Evolutionary conservation across 2,113 vertebrate species (phyloP), one percentile per base, ranked within the genome.

Genomic region (Rhinoptilus africanus): DNA sequence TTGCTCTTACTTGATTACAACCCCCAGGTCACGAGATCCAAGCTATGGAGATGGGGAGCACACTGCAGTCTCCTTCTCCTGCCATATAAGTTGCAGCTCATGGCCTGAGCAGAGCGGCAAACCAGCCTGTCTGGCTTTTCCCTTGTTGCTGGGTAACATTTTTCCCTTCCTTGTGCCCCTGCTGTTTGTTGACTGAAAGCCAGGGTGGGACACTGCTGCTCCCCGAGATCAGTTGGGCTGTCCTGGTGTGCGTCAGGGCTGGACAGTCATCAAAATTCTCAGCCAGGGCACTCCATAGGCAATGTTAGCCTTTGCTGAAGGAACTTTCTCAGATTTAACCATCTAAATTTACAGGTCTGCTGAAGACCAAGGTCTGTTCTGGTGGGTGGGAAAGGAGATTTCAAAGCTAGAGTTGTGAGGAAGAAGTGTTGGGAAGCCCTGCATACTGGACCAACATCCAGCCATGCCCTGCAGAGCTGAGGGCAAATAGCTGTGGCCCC

Each of bases 401-500:
- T 93, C 75, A 93, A 79, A 85, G 34, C 51, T 72, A 39, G 11
- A 8, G 16, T 56, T 75, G 66, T 32, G 37, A 32, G 28, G 26
- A 86, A 23, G 10, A 53, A 57, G 27, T 54, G 19, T 19, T 91
- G 39, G 34, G 54, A 81, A 89, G 56, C 56, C 26, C 26, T 60
- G 9, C 43, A 17, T 10, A 1, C 8, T 39, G 35, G 14, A 41
- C n/a, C 0, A 5, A 35, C 34, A 47, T 28, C 39, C 28, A 48
- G 59, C 30, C 26, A 12, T 14, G 54, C 34, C 54, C 45, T 85
- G 45, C 56, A 71, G 54, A 92, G 50, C 34, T 47, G 56, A 71
- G 50, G n/a, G 35, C 73, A 69, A 27, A 20, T 1, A 2, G 41
- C 47, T 4, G 1, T 3, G 6, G 27, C 21, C 17, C 10, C 28